Evolutionary conservation across 2,113 vertebrate species (phyloP), one percentile per base, ranked within the genome.

Genomic region (Dicentrarchus labrax): DNA sequence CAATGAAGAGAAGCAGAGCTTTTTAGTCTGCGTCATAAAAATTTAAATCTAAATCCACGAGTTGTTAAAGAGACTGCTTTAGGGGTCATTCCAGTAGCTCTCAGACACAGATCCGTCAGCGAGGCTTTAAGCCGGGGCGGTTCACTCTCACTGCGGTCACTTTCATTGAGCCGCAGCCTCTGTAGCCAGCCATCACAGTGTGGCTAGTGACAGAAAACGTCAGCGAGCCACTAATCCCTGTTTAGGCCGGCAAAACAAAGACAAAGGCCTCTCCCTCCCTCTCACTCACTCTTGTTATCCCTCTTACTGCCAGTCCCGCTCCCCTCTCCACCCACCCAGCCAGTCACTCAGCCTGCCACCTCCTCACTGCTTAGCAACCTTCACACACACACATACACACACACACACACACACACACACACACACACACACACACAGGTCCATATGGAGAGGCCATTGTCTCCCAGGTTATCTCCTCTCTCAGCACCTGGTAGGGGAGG

Each of bases 201-300:
- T 80, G 91, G 76, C 80, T 51, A 88, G 72, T 94, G 95, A 95
- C 94, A 94, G 94, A 89, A 93, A 79, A 82, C 73, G 72, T 95
- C 94, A 94, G 84, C 92, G n/a, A 85, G 88, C 54, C 66, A 83
- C 93, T 96, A 95, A 96, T 95, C 93, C 92, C 89, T 72, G 50
- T 86, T 95, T 92, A 93, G 87, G 68, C 85, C 90, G 88, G 79
- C 79, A 72, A 93, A 95, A 95, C 94, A 95, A 92, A 87, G 91
- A 88, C 87, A 86, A 86, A 89, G 72, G 69, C 69, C 83, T 71
- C 76, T 76, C 74, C 54, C 85, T 88, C 78, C 69, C 86, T 71
- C 76, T 76, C 69, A 59, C 84, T 88, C 74, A 39, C 69, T 91
- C 85, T 64, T 88, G 90, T 89, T 90, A 86, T 89, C 90, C 83